Percentiles rank a stretch among this genome's conserved stretches.
Evolutionary conservation across 2,113 vertebrate species (phyloP).

Genomic region (Sinocyclocheilus anophthalmus): DNA sequence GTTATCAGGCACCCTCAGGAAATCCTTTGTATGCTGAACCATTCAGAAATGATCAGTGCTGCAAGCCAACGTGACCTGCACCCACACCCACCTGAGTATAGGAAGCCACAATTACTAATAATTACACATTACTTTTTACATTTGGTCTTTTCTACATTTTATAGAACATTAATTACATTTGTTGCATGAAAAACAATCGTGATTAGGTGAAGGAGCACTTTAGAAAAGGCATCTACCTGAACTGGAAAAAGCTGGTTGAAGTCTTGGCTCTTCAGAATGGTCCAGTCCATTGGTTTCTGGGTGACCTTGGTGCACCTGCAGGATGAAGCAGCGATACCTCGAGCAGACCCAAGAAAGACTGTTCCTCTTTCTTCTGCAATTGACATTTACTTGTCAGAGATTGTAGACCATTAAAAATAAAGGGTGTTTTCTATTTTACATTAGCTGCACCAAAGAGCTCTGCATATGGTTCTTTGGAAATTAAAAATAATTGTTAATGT

Average conservation of each 20-base stretch:
- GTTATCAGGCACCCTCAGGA: slow-evolving; percentile 29
- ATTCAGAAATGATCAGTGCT: neutral
- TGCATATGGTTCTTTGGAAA: no score
- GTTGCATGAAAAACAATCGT: neutral
- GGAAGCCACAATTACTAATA: neutral
- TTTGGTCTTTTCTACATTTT: neutral
- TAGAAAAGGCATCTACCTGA: neutral
- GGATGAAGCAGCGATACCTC: neutral
- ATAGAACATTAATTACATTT: neutral
- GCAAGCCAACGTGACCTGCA: neutral
- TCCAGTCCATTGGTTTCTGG: neutral
- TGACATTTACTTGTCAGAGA: neutral
- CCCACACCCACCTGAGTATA: neutral
- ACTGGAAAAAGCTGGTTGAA: neutral
- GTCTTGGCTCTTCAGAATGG: neutral
- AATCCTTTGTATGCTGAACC: neutral
- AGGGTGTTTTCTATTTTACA: neutral
- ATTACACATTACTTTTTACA: neutral
- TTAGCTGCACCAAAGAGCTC: neutral
- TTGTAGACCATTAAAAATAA: neutral
- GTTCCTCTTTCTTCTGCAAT: neutral
- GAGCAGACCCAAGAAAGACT: neutral
- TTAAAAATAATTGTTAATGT: no score
- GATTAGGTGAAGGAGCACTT: no score
- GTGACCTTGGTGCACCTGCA: neutral